Evolutionary conservation across 2,113 vertebrate species (phyloP).

Genomic region (Galemys pyrenaicus): DNA sequence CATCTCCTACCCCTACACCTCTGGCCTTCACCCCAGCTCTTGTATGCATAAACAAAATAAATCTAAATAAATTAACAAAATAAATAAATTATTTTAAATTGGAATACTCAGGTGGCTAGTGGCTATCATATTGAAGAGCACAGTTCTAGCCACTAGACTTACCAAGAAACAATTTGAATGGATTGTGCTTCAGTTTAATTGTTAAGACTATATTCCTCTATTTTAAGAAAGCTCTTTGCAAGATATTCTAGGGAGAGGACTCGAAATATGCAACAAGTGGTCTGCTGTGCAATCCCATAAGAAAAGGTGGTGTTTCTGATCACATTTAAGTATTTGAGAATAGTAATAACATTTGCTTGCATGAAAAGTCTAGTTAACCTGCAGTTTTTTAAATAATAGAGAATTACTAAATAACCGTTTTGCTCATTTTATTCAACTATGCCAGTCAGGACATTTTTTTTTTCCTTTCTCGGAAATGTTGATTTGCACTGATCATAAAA

Average conservation of each 20-base stretch:
- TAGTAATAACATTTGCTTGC: conserved; percentile 20
- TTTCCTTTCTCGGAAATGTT: no score
- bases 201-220: neutral
- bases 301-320: conserved; percentile 41
- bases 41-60: no score
- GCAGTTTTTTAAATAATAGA: neutral
- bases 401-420: neutral
- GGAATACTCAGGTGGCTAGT: neutral
- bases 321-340: neutral
- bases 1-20: no score
- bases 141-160: neutral
- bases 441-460: neutral
- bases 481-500: no score
- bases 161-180: conserved; percentile 39
- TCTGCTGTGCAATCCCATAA: neutral
- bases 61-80: neutral
- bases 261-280: neutral
- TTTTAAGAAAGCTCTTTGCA: conserved; percentile 13
- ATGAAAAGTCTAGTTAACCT: neutral
- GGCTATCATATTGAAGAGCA: neutral
- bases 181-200: neutral
- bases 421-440: neutral
- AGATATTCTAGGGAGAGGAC: neutral
- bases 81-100: conserved; percentile 14
- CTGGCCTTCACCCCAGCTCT: no score